Conservation (phyloP, 2,888 invertebrate species). For the Drepanosiphum platanoidis region DNA sequence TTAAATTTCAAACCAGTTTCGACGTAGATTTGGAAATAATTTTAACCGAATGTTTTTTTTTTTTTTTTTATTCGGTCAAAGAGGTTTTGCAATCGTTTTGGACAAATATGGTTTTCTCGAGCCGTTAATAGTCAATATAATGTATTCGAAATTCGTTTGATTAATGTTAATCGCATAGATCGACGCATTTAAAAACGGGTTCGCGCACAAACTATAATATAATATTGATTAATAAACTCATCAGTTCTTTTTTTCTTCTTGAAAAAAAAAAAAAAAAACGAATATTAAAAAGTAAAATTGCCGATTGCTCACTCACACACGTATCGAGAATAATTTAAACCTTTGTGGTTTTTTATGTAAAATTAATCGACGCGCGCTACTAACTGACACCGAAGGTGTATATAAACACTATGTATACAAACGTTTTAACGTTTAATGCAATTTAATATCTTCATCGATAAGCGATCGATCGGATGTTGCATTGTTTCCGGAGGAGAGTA, state of each 20-base stretch:
- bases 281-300: conserved; percentile 11
- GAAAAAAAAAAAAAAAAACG: too few relatives aligned
- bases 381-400: neutral
- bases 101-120: conserved; percentile 21
- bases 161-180: neutral
- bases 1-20: conserved; percentile 15
- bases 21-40: neutral
- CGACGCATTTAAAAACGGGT: conserved; percentile 26
- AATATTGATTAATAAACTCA: conserved; percentile 44
- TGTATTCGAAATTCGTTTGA: conserved; percentile 12
- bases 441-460: neutral
- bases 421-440: neutral
- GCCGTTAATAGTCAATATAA: conserved; percentile 24
- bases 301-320: neutral
- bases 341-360: neutral
- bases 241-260: conserved; percentile 22
- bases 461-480: neutral
- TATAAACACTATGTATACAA: neutral
- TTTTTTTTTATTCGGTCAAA: neutral
- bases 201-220: conserved; percentile 1
- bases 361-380: neutral
- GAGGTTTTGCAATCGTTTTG: conserved; percentile 17
- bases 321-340: neutral
- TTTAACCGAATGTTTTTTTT: neutral
- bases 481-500: neutral